Evolutionary conservation across 2,888 invertebrate genomes (phyloP).

Genomic region (Rosalia funebris): DNA sequence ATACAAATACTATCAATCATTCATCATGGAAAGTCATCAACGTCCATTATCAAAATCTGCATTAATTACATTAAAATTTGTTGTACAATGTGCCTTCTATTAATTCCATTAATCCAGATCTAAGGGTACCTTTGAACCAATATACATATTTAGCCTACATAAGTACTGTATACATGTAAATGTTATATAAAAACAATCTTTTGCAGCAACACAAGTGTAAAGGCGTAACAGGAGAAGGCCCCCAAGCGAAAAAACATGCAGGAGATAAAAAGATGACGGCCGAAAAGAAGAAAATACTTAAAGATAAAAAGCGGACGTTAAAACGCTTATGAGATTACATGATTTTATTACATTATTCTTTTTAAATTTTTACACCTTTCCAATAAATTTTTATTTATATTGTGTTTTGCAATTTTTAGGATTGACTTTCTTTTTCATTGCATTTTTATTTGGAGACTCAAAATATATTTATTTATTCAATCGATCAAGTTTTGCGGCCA

Average conservation of each 20-base stretch:
- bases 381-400: slow-evolving; percentile 34
- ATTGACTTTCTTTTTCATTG: slow-evolving; percentile 24
- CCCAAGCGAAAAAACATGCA: slow-evolving; percentile 87
- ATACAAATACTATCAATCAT: too few species aligned
- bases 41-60: too few species aligned
- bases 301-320: slow-evolving; percentile 86
- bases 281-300: slow-evolving; percentile 78
- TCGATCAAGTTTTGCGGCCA: too few species aligned
- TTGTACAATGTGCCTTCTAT: too few species aligned
- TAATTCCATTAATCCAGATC: too few species aligned
- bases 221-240: slow-evolving; percentile 69
- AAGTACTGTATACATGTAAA: too few species aligned
- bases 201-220: slow-evolving; percentile 67
- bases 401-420: slow-evolving; percentile 29
- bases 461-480: too few species aligned
- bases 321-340: slow-evolving; percentile 79
- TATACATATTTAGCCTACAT: too few species aligned
- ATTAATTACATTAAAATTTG: too few species aligned
- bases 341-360: slow-evolving; percentile 25
- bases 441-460: slow-evolving; percentile 24
- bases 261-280: slow-evolving; percentile 75
- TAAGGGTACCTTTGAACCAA: too few species aligned
- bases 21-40: too few species aligned
- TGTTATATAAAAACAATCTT: too few species aligned
- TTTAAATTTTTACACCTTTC: slow-evolving; percentile 34